A percentile compares a stretch with the other conserved stretches of the same genome.
Conservation (phyloP, 1,140 invertebrate genomes). For the Drosophila asahinai region DNA sequence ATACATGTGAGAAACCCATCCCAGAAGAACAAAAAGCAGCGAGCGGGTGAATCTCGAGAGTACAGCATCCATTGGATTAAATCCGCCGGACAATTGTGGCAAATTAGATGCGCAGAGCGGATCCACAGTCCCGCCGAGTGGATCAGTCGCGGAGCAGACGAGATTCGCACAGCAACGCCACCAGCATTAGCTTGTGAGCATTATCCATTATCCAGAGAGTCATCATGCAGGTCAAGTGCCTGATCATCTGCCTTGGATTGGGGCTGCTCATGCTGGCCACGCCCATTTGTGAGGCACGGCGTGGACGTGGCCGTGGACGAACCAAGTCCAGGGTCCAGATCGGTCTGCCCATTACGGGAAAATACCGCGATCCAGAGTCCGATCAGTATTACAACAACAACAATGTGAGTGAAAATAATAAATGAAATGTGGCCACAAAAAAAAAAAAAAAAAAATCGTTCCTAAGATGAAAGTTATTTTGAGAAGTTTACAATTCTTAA, state of each 20-base stretch:
- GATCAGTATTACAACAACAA: conserved; percentile 95
- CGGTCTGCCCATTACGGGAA: conserved; percentile 93
- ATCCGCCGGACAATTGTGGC: conserved; percentile 65
- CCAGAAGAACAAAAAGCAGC: conserved; percentile 25
- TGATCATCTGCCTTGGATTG: conserved; percentile 67
- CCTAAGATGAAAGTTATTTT: not conserved
- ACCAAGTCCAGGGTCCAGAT: conserved; percentile 92
- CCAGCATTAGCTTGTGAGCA: conserved; percentile 10
- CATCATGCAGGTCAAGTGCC: conserved; percentile 76
- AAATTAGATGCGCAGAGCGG: conserved; percentile 60
- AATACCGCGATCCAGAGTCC: conserved; percentile 93
- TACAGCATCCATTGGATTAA: conserved; percentile 40
- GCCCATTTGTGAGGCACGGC: conserved; percentile 85
- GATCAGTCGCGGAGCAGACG: conserved; percentile 67
- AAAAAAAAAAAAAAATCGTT: not conserved
- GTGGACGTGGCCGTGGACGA: conserved; percentile 88
- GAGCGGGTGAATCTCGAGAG: conserved; percentile 31
- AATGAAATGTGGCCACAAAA: not conserved
- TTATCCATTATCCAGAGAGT: conserved; percentile 30
- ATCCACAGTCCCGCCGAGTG: conserved; percentile 26
- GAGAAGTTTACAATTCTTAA: not conserved
- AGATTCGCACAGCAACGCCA: conserved; percentile 70
- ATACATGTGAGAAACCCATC: conserved; percentile 35
- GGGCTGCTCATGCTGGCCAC: conserved; percentile 73
- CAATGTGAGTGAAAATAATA: conserved; percentile 88